Evolutionary conservation across 2,113 vertebrate species (phyloP), one percentile per base, ranked within the genome.

Genomic region (Paedocypris sp.): DNA sequence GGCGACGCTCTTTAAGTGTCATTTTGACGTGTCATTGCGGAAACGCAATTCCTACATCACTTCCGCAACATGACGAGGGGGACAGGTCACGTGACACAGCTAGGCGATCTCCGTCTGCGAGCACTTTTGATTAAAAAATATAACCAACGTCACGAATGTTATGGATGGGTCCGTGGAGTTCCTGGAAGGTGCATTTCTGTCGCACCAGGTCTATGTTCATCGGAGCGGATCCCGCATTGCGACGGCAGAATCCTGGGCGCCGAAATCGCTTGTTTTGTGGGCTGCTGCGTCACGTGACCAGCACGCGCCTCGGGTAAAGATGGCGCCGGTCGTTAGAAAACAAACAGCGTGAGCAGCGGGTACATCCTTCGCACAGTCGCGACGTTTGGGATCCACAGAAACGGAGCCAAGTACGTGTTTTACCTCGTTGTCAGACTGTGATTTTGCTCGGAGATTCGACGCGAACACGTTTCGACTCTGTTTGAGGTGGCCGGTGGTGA

Each of bases 271-370:
- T 72, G 58, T 63, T 67, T 53, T 57, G 56, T 19, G 71, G 73
- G 68, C 69, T 67, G 36, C 33, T 74, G 26, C 67, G 82, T 93
- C 91, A 93, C 90, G 90, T 91, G 91, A 86, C 66, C 69, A 4
- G 52, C 84, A 82, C 78, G 83, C 79, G 83, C 79, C 70, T 72
- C 77, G 75, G 80, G 91, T 89, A 85, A 95, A 93, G 87, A 94
- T 96, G 92, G 91, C 90, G 90, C 85, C 58, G 84, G 67, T 75
- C 84, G 83, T 82, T 86, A 90, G 88, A 89, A 84, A 83, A 85
- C 88, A 66, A 81, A 80, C 82, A 78, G 80, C 84, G 80, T 83
- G 82, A 75, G 69, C 61, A 75, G 73, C 73, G 78, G 82, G 75
- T 72, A 79, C 81, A 72, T 75, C 58, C 77, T 46, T 59, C 35